These are phyloP conservation scores for Zaprionus kolodkinae DNA, from an alignment of 1,140 invertebrate species.

Conservation along the genomic window DNA sequence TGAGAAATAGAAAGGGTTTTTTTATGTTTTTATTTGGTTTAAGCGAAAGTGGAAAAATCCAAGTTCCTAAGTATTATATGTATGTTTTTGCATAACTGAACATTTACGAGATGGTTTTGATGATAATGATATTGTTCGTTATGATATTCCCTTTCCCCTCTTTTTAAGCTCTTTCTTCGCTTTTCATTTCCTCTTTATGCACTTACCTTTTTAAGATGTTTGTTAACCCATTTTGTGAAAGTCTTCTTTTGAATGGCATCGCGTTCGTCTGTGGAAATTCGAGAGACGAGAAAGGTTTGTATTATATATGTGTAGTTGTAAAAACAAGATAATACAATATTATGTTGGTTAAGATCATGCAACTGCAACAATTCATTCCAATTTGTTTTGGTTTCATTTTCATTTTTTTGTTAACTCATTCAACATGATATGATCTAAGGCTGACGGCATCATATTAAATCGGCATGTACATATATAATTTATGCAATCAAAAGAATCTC, in stretches of 20 bases:
- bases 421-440: constrained; percentile 45
- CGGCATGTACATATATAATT: constrained; percentile 29
- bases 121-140: constrained; percentile 20
- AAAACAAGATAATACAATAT: constrained; percentile 4
- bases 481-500: constrained; percentile 35
- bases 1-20: constrained; percentile 17
- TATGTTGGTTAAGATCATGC: constrained; percentile 55
- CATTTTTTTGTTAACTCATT: constrained; percentile 30
- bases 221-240: constrained; percentile 99
- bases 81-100: constrained; percentile 30
- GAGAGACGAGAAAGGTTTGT: constrained; percentile 75
- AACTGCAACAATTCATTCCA: constrained; percentile 40
- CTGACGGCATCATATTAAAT: constrained; percentile 41
- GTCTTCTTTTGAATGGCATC: constrained; percentile 99
- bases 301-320: constrained; percentile 1
- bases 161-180: not conserved
- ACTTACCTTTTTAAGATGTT: constrained; percentile 99
- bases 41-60: not conserved
- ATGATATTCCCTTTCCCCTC: not conserved
- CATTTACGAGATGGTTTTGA: constrained; percentile 15
- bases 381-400: not conserved
- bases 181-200: constrained; percentile 44
- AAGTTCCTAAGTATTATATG: not conserved
- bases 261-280: constrained; percentile 94
- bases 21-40: not conserved